Evolutionary conservation across 2,113 vertebrate species (phyloP), one percentile per base, ranked within the genome.

Genomic region (Phainopepla nitens): DNA sequence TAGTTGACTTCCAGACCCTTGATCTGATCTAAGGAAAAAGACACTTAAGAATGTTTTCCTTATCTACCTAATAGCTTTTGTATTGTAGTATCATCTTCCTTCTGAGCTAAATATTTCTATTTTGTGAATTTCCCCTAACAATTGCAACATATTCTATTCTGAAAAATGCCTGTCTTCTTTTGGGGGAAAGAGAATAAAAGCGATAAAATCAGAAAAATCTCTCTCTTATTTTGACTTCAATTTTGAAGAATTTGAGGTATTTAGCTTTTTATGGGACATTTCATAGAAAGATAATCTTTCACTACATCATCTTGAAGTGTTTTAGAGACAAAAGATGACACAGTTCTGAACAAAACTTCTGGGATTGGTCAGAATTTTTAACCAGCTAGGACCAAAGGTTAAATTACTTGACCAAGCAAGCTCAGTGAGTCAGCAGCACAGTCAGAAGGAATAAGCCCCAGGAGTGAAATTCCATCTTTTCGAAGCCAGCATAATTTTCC

Each of bases 131-230:
- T 35, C 24, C 86, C 33, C 27, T 82, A 41, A 56, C 9, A 79
- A 64, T 11, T 68, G 19, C 29, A 76, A 68, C 5, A 64, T 35
- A 45, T 31, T 64, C 25, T 60, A 2, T 5, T 44, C 11, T 41
- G 14, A 72, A 93, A 91, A 93, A 68, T 33, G 14, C 1, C 13
- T 31, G 6, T 50, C 60, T 91, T 8, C 16, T 51, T 41, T 45
- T 5, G 1, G 0, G 7, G 35, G 22, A 1, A 10, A 4, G 20
- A 42, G 25, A 42, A 39, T 23, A 11, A 5, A 47, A 13, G 3
- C 12, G 35, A 41, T 15, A 79, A 86, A 83, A 41, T 3, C 5
- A 69, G 3, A 45, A 39, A 49, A 69, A 81, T 71, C 5, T 44
- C 11, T 54, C 12, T 25, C 50, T 87, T 77, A 16, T 23, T 56